These are phyloP conservation scores for Ptilorrhoa leucosticta DNA, from an alignment of 2,113 vertebrate genomes.

Conservation along the genomic window DNA sequence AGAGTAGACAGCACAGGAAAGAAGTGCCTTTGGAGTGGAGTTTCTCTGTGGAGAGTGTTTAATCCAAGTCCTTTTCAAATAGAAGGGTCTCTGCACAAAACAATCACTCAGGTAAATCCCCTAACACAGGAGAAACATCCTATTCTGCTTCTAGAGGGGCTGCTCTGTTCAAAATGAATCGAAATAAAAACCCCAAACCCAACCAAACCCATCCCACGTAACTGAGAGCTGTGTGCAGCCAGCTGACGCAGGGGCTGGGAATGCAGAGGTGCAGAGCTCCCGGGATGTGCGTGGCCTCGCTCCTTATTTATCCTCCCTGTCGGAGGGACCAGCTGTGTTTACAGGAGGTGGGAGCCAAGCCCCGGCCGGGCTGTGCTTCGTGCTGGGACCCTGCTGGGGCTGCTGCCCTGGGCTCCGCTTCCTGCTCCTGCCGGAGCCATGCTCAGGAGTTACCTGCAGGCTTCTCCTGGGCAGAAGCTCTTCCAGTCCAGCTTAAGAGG, in stretches of 20 bases:
- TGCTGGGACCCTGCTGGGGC: background rate
- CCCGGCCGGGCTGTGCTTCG: background rate
- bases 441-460: slow-evolving; percentile 61
- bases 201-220: rapidly evolving
- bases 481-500: background rate
- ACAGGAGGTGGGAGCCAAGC: slow-evolving; percentile 24
- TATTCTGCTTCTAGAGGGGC: background rate
- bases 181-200: too few species aligned
- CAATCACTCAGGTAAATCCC: rapidly evolving
- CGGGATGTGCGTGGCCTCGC: background rate
- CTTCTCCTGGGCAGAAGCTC: slow-evolving; percentile 49
- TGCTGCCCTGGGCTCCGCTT: background rate
- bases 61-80: background rate
- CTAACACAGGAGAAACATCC: background rate
- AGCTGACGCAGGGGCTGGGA: background rate
- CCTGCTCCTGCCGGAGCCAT: background rate
- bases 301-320: slow-evolving; percentile 11
- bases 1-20: background rate
- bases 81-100: background rate
- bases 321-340: slow-evolving; percentile 37
- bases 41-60: background rate
- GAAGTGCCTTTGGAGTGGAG: background rate
- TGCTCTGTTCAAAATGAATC: background rate
- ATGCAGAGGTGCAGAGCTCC: background rate
- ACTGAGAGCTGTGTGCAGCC: background rate